Base-by-base conservation (phyloP, 2,888 invertebrate species). In the Gymnocheta viridis region DNA sequence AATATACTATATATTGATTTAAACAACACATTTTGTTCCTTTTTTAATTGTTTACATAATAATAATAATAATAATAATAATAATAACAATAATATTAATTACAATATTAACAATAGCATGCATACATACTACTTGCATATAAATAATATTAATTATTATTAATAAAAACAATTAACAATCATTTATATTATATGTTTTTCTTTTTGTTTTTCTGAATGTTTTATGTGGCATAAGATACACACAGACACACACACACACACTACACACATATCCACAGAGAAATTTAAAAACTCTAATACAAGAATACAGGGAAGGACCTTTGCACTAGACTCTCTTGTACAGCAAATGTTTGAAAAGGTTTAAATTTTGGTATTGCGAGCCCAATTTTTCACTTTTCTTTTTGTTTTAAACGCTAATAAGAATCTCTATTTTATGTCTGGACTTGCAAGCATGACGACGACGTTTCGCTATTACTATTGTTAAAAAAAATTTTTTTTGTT, bases 11-110 rank as follows among this genome's bases (percentile, higher is more conserved):
- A 72, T 86, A 87, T 80, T 85, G 86, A 86, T 86, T 74, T 64
- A 69, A 85, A 86, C 86, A 87, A 85, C 73, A 86, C 85, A 86
- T 85, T 87, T 88, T 88, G 87, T 88, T 88, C 88, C 88, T 88
- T 88, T 87, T 87, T 87, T 86, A 73, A 73, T 81, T 67, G 67
- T 67, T 88, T 85, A 85, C 81, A 81, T 85, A 77, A 82, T 70
- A n/a, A n/a, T n/a, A n/a, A n/a, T n/a, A n/a, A n/a, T n/a, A n/a
- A n/a, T n/a, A n/a, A n/a, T n/a, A n/a, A n/a, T n/a, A n/a, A n/a
- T n/a, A n/a, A n/a, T n/a, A n/a, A 83, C 67, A 82, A 76, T 73
- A 64, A 72, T 49, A 79, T 70, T 81, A 80, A 58, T 49, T 41
- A 76, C 17, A 74, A 62, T 66, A 60, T 76, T 81, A 82, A 54